A percentile compares a stretch with the other conserved stretches of the same genome.
phyloP scores from a whole-genome alignment of 2,797 vertebrate genomes.

The Acanthopagrus latus region DNA sequence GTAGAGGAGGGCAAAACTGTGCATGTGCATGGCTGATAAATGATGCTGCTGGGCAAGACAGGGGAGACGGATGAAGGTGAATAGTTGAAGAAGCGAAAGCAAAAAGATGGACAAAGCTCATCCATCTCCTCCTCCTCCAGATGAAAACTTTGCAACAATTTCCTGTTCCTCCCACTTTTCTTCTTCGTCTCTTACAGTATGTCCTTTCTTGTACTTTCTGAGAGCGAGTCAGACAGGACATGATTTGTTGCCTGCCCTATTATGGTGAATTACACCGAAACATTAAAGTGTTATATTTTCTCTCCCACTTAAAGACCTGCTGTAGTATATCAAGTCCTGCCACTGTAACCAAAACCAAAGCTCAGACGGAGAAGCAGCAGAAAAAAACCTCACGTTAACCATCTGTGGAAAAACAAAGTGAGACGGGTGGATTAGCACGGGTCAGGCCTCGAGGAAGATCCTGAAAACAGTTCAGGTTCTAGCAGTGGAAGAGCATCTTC shows the following conservation, averaged over 20 bases:
- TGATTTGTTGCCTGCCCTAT: neutral
- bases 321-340: neutral
- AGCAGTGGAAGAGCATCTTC: constrained; percentile 27
- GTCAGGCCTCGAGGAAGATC: constrained; percentile 15
- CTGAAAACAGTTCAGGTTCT: constrained; percentile 23
- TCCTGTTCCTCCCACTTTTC: neutral
- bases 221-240: neutral
- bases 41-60: neutral
- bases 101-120: neutral
- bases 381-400: neutral
- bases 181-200: neutral
- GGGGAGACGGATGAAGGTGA: neutral
- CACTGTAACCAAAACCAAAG: constrained; percentile 1
- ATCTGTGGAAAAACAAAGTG: constrained; percentile 4
- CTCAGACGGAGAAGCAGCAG: constrained; percentile 3
- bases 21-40: neutral
- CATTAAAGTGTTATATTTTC: neutral
- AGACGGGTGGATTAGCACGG: neutral
- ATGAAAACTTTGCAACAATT: constrained; percentile 6
- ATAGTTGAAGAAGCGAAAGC: neutral
- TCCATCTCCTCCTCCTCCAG: neutral
- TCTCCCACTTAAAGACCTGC: neutral
- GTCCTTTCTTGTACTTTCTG: neutral
- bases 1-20: neutral
- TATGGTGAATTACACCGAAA: neutral